Evolutionary conservation across 2,797 vertebrate genomes (phyloP), one percentile per base, ranked within the genome.

Genomic region (Linurgus olivaceus): DNA sequence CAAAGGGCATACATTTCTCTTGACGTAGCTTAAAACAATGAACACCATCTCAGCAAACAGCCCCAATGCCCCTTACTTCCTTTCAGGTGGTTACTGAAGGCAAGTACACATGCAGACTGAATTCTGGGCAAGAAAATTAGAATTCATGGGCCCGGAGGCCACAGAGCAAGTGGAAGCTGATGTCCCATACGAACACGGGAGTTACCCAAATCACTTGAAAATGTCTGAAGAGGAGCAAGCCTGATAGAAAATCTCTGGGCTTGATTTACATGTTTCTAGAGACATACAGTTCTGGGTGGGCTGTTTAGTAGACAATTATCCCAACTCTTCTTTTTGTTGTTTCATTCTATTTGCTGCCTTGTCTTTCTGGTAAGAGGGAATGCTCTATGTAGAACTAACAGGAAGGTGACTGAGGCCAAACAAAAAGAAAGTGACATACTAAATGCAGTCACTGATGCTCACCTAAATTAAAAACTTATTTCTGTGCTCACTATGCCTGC

Each of bases 121-220:
- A 73, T 35, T 67, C 31, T 35, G 59, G 25, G 35, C 33, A 79
- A 55, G 31, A 67, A 74, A 67, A 67, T n/a, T 11, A 45, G 52
- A 44, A 71, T 71, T 79, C 24, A 35, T 47, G 31, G 52, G 38
- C 44, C 50, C 67, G 44, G 21, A 76, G 15, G 65, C 13, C 48
- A 58, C 13, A 57, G 38, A 62, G 8, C 0, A 3, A 40, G 14
- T 5, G 35, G n/a, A 61, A 78, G 23, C 13, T 42, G 15, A 82
- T 31, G 26, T 24, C 10, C 31, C 10, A 50, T 3, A 37, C 28
- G 44, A 87, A 65, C 5, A 33, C 0, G 0, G 19, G 33, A 65
- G 33, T 33, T 74, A 26, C 6, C 13, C 13, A 72, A 66, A 66
- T 11, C 24, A 44, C 12, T 25, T 38, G 47, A 29, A 29, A 47